These are phyloP conservation scores for Cepaea nemoralis DNA, from an alignment of 1,140 invertebrate species.

Conservation along the genomic window DNA sequence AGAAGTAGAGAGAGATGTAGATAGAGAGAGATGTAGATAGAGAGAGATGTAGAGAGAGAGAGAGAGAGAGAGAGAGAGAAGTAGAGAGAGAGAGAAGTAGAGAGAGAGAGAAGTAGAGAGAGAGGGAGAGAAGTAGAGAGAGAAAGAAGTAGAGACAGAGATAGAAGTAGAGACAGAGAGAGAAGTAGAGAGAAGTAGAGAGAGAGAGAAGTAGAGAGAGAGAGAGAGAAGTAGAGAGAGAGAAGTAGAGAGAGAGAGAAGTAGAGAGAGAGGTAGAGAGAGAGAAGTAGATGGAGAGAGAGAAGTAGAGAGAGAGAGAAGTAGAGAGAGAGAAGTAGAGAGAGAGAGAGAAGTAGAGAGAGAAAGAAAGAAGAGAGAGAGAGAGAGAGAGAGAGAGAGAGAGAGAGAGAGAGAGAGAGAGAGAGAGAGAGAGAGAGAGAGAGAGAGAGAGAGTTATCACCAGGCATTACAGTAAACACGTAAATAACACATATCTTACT, in stretches of 20 bases:
- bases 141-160: not conserved
- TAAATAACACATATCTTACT: conserved; percentile 16
- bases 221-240: not conserved
- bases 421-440: conserved; percentile 32
- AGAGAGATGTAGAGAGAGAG: not conserved
- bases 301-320: conserved; percentile 12
- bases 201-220: not conserved
- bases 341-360: conserved; percentile 13
- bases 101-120: not conserved
- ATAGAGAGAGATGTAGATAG: no score
- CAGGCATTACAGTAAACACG: not conserved
- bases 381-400: conserved; percentile 36
- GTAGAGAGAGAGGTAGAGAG: no score
- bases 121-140: not conserved
- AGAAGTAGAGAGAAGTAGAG: not conserved
- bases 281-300: conserved; percentile 73
- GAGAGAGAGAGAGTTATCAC: conserved; percentile 1
- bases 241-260: not conserved
- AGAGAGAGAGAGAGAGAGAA: not conserved
- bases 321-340: conserved; percentile 18
- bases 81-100: not conserved
- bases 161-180: not conserved
- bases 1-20: no score
- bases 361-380: not conserved
- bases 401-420: conserved; percentile 35